Conservation (phyloP, 2,797 vertebrate species). For the Paratrypauchen microcephalus region DNA sequence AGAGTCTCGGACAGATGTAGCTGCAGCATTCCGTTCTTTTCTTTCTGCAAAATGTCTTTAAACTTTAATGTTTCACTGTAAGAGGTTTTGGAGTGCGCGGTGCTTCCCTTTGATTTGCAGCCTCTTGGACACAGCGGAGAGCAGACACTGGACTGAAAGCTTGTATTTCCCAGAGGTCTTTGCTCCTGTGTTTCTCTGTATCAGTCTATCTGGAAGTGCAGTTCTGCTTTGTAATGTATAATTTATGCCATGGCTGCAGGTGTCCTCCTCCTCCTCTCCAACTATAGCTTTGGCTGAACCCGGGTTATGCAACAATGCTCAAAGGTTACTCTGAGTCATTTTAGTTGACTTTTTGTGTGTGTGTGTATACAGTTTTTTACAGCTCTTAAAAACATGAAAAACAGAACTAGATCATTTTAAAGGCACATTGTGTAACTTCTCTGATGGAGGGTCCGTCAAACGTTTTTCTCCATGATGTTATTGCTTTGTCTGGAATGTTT, state of each 20-base stretch:
- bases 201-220: conserved; percentile 33
- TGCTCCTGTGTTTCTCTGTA: conserved; percentile 26
- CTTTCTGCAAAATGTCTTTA: conserved; percentile 33
- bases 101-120: conserved; percentile 46
- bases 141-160: conserved; percentile 33
- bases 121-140: conserved; percentile 41
- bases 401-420: too few relatives aligned
- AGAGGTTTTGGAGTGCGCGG: conserved; percentile 18
- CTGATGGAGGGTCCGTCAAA: too few relatives aligned
- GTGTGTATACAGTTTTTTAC: too few relatives aligned
- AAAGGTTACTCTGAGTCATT: background rate
- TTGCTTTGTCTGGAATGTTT: too few relatives aligned
- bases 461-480: too few relatives aligned
- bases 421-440: too few relatives aligned
- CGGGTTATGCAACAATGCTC: conserved; percentile 28
- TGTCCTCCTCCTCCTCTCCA: conserved; percentile 50
- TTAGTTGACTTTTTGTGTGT: too few relatives aligned
- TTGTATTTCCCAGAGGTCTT: conserved; percentile 34
- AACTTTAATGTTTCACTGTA: conserved; percentile 45
- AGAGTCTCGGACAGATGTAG: conserved; percentile 28
- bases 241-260: conserved; percentile 49
- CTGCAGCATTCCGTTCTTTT: conserved; percentile 28
- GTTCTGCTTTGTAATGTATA: conserved; percentile 40
- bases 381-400: background rate
- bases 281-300: conserved; percentile 32